Evolutionary conservation across 2,888 invertebrate species (phyloP).

Genomic region (Dromius quadrimaculatus): DNA sequence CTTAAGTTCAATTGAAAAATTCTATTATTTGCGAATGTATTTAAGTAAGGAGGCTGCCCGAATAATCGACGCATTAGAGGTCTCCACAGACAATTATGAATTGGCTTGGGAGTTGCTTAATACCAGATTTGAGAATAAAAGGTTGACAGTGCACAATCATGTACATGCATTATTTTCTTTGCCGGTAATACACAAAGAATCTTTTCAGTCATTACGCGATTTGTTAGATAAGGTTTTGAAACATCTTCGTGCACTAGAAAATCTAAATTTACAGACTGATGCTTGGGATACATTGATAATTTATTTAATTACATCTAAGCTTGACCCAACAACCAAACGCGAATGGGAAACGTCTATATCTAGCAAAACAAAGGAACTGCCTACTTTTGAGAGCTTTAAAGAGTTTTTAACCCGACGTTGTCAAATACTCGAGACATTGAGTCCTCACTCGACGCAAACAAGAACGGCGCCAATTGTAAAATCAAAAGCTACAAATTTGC

Average conservation of each 20-base stretch:
- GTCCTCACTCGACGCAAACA: too few species aligned
- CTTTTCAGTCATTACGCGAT: background rate
- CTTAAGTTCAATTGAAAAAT: background rate
- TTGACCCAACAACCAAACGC: background rate
- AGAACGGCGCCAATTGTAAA: too few species aligned
- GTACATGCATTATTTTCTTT: background rate
- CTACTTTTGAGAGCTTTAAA: too few species aligned
- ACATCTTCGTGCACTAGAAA: background rate
- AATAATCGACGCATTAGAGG: background rate
- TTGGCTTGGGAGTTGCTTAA: background rate
- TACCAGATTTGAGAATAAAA: background rate
- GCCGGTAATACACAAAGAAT: background rate
- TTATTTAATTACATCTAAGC: background rate
- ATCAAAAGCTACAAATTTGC: too few species aligned
- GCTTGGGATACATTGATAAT: background rate
- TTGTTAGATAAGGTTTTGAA: background rate
- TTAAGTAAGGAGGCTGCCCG: background rate
- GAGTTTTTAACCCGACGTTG: too few species aligned
- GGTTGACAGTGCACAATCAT: background rate
- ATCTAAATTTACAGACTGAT: background rate
- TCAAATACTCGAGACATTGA: too few species aligned
- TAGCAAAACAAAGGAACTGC: background rate
- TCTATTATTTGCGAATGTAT: conserved; percentile 7
- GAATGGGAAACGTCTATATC: conserved; percentile 1
- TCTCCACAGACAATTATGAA: background rate